Percentiles rank a stretch among this genome's conserved stretches.
phyloP scores from a whole-genome alignment of 2,113 vertebrate species.

The Arizona elegans region DNA sequence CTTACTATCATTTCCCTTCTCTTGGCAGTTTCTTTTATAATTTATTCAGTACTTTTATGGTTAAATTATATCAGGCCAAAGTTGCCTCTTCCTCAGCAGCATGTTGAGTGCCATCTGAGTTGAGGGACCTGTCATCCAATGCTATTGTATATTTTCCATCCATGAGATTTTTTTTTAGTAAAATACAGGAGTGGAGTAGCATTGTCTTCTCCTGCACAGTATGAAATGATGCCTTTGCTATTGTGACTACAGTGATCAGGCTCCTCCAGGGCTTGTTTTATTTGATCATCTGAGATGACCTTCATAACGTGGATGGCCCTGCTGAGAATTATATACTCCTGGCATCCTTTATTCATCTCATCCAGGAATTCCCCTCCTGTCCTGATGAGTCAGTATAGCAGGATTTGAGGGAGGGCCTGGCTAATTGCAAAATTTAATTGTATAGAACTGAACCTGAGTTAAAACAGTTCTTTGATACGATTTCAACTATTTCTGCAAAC shows the following conservation, averaged over 20 bases:
- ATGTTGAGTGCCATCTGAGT: neutral
- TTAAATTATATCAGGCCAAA: neutral
- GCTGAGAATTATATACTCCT: neutral
- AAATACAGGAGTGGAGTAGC: neutral
- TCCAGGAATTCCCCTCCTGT: neutral
- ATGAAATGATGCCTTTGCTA: neutral
- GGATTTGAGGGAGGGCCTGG: neutral
- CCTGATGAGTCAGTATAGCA: neutral
- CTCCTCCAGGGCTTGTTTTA: neutral
- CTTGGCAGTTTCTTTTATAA: neutral
- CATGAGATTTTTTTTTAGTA: neutral
- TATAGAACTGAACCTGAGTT: neutral
- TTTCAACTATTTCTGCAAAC: neutral
- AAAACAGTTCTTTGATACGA: neutral
- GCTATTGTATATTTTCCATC: neutral
- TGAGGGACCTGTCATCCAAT: neutral
- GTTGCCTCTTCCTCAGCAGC: neutral
- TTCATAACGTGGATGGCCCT: neutral
- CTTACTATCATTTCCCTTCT: neutral
- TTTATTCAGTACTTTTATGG: neutral
- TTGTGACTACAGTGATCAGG: neutral
- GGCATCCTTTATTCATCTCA: neutral
- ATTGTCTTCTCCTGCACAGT: neutral
- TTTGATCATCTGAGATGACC: neutral
- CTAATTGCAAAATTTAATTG: neutral